phyloP scores from a whole-genome alignment of 2,797 vertebrate genomes.

The Spondyliosoma cantharus region DNA sequence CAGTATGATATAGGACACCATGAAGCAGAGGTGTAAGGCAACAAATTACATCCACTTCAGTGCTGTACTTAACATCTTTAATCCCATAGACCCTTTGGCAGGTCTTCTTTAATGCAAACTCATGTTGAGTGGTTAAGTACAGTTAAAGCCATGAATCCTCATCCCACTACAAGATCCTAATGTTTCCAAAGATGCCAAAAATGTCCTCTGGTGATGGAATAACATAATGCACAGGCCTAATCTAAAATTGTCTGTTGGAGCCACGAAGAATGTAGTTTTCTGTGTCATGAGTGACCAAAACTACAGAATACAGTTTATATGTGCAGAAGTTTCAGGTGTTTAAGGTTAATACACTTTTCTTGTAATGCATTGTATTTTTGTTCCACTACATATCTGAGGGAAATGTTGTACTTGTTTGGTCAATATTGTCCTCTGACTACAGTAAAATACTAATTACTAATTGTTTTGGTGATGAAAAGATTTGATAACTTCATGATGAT shows the following conservation, averaged over 20 bases:
- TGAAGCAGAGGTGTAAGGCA: background rate
- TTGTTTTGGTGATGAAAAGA: background rate
- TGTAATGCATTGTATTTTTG: background rate
- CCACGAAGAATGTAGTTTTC: background rate
- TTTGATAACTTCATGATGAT: background rate
- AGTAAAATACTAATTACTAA: too few relatives aligned
- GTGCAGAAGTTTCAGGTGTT: background rate
- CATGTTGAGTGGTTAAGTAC: conserved; percentile 8
- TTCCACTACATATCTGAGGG: background rate
- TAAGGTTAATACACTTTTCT: background rate
- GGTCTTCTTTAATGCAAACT: conserved; percentile 21
- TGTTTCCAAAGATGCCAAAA: conserved; percentile 11
- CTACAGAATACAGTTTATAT: background rate
- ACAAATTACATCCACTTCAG: conserved; percentile 13
- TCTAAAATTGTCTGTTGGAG: background rate
- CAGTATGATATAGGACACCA: conserved; percentile 7
- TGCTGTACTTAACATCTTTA: conserved; percentile 9
- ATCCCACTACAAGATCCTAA: background rate
- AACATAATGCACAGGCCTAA: background rate
- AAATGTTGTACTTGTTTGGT: background rate
- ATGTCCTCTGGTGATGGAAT: conserved; percentile 7
- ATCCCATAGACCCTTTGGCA: too few relatives aligned
- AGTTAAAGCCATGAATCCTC: conserved; percentile 17
- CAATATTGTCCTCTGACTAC: background rate
- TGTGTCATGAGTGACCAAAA: background rate